Evolutionary conservation across 2,888 invertebrate genomes (phyloP), one percentile per base, ranked within the genome.

Genomic region (Spicauda simplicius): DNA sequence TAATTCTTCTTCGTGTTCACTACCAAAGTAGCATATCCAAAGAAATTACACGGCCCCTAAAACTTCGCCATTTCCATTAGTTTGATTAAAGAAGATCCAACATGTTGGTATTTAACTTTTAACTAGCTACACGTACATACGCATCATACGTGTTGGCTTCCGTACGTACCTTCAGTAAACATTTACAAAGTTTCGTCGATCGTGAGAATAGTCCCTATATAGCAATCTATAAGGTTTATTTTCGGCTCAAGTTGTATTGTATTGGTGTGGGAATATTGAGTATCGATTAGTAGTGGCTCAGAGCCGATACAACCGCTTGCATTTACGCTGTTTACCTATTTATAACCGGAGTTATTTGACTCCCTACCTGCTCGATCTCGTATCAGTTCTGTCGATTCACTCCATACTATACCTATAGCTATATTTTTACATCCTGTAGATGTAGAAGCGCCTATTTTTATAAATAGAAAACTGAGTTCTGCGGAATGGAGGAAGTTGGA

Each of bases 281-380:
- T 92, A 93, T 93, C 89, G 92, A 93, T 93, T 92, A 88, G 90
- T 85, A 83, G 90, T 80, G 81, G 83, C 84, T 83, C 83, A 79
- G 80, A 84, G 87, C 82, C 89, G 86, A 92, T 91, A 91, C 90
- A 90, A 88, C 86, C 84, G 86, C 80, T 86, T 86, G 89, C 91
- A 91, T 92, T 92, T 92, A 90, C 87, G 88, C 88, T 90, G 85
- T 85, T 91, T 91, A 91, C 90, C 91, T 91, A 92, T 93, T 92
- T 93, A 92, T 93, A 92, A 88, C 84, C 81, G 82, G 80, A 82
- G 80, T 80, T 86, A 87, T 87, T 86, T 79, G 78, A 80, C 84
- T 86, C 81, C 82, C 87, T 90, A 91, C 91, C 90, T 92, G 89
- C 74, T 79, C 79, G 74, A 70, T 77, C 71, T 78, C 74, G 76